These are phyloP conservation scores for Abramis brama DNA, from an alignment of 2,113 vertebrate species.

Conservation along the genomic window DNA sequence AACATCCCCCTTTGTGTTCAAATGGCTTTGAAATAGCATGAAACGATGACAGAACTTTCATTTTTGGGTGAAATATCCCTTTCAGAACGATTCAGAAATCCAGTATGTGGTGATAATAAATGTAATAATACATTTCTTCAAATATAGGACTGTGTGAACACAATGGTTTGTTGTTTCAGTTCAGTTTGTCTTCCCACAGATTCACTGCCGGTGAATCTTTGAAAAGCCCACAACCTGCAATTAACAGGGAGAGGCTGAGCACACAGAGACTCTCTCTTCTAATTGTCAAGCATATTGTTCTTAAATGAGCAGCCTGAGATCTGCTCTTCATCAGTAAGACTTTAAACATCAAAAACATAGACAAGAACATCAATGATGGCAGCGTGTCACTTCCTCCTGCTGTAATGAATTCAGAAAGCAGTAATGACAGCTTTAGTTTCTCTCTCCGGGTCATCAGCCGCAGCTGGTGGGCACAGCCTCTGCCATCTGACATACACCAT, in stretches of 20 bases:
- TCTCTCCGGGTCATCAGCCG: slow-evolving; percentile 34
- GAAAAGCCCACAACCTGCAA: slow-evolving; percentile 46
- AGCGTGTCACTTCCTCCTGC: slow-evolving; percentile 39
- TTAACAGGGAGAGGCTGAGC: slow-evolving; percentile 40
- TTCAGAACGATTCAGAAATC: background rate
- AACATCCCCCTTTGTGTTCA: background rate
- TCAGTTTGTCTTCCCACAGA: slow-evolving; percentile 49
- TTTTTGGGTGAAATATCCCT: background rate
- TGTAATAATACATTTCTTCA: background rate
- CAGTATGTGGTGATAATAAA: background rate
- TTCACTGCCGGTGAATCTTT: background rate
- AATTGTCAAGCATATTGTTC: slow-evolving; percentile 27
- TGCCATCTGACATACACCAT: slow-evolving; percentile 37
- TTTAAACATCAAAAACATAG: background rate
- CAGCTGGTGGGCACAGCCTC: slow-evolving; percentile 36
- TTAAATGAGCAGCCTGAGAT: slow-evolving; percentile 27
- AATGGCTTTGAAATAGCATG: slow-evolving; percentile 1
- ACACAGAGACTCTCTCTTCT: slow-evolving; percentile 21
- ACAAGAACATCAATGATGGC: slow-evolving; percentile 41
- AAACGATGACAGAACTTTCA: background rate
- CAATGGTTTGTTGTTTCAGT: slow-evolving; percentile 45
- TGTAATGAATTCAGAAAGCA: slow-evolving; percentile 50
- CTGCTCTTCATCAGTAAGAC: slow-evolving; percentile 39
- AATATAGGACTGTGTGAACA: background rate
- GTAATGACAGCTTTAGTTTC: slow-evolving; percentile 47